A percentile compares a stretch with the other conserved stretches of the same genome.
These are phyloP conservation scores for Pseudeuparius sepicola DNA, from an alignment of 2,888 invertebrate genomes.

Conservation along the genomic window DNA sequence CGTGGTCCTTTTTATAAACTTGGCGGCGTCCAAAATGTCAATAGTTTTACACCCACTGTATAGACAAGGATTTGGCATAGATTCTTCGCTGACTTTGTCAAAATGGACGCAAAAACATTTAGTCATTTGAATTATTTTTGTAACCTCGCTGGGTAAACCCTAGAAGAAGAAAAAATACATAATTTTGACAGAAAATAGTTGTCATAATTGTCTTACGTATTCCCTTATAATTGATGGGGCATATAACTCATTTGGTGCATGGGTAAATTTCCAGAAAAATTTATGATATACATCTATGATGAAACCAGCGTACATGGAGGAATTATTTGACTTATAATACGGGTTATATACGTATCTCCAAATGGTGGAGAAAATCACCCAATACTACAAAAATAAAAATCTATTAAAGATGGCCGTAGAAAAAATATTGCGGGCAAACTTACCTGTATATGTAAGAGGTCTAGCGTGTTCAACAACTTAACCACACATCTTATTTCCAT, in stretches of 20 bases:
- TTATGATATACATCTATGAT: constrained; percentile 29
- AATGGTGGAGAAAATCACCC: constrained; percentile 29
- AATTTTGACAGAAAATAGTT: no score
- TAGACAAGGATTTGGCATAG: constrained; percentile 20
- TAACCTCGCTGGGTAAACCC: constrained; percentile 30
- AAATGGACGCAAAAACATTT: constrained; percentile 33
- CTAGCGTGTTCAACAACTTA: constrained; percentile 30
- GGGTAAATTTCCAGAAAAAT: constrained; percentile 29
- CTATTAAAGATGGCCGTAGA: background rate
- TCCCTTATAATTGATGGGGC: constrained; percentile 28
- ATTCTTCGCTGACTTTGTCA: constrained; percentile 30
- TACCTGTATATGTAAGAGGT: constrained; percentile 32
- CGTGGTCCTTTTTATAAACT: constrained; percentile 22
- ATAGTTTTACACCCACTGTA: constrained; percentile 30
- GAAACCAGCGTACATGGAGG: constrained; percentile 33
- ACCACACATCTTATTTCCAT: constrained; percentile 32
- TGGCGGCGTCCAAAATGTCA: constrained; percentile 29
- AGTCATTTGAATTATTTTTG: constrained; percentile 28
- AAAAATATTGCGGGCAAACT: constrained; percentile 6
- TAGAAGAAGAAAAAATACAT: no score
- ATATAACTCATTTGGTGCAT: constrained; percentile 29
- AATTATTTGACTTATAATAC: constrained; percentile 24
- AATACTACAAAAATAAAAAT: constrained; percentile 26
- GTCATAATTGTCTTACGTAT: constrained; percentile 27
- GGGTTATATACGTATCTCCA: constrained; percentile 34